These are phyloP conservation scores for Drosophila micromelanica DNA, from an alignment of 1,140 invertebrate species.

Conservation along the genomic window DNA sequence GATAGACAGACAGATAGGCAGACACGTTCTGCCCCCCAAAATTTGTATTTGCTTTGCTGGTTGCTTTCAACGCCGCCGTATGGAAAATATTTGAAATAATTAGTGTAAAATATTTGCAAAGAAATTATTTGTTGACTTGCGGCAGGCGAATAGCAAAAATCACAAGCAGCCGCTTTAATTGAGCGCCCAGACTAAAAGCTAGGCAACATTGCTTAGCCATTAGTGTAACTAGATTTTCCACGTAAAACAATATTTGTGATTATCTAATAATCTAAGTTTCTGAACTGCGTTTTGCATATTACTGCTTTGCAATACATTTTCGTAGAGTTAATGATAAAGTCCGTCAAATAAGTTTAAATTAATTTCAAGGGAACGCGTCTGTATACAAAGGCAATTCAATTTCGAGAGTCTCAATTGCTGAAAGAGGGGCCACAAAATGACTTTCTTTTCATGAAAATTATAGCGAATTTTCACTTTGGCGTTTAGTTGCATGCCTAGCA, in stretches of 20 bases:
- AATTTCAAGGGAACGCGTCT: constrained; percentile 2
- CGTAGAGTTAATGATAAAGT: background rate
- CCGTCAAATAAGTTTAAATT: too few species aligned
- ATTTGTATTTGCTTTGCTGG: constrained; percentile 49
- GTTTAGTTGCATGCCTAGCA: constrained; percentile 55
- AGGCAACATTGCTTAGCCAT: background rate
- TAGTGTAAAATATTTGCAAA: constrained; percentile 81
- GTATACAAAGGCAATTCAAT: constrained; percentile 31
- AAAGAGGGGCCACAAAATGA: constrained; percentile 18
- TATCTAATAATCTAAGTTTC: too few species aligned
- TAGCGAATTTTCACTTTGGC: constrained; percentile 53
- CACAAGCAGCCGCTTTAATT: constrained; percentile 48
- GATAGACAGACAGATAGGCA: constrained; percentile 11
- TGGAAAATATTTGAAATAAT: constrained; percentile 78
- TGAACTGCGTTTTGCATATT: too few species aligned
- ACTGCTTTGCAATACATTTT: too few species aligned
- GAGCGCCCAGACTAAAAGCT: constrained; percentile 14
- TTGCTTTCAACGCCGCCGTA: constrained; percentile 48
- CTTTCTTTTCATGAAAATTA: constrained; percentile 35
- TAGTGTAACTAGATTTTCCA: constrained; percentile 2
- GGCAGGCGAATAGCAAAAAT: constrained; percentile 46
- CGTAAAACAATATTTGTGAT: too few species aligned
- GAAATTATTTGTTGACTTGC: constrained; percentile 79
- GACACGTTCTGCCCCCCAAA: constrained; percentile 13
- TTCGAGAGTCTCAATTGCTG: constrained; percentile 1